Conservation (phyloP, 1,140 invertebrate genomes). For the Notospermus geniculatus region DNA sequence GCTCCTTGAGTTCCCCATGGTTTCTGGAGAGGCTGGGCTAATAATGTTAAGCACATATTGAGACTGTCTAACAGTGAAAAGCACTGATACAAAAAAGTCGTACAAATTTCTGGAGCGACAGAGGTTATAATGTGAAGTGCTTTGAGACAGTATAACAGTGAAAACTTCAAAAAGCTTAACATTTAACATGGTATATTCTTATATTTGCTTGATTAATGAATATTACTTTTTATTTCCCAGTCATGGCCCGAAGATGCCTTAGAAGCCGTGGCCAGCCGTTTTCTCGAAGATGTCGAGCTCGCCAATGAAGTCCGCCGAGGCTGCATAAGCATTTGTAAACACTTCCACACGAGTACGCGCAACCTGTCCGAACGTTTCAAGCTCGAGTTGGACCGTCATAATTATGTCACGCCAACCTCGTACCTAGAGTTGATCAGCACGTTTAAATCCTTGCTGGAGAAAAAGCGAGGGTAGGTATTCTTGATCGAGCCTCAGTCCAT, state of each 20-base stretch:
- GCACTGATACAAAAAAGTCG: no score
- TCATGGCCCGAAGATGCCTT: slow-evolving; percentile 62
- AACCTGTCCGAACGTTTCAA: slow-evolving; percentile 64
- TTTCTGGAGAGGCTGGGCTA: no score
- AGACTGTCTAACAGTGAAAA: no score
- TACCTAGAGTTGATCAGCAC: slow-evolving; percentile 57
- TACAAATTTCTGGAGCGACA: no score
- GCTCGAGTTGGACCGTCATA: slow-evolving; percentile 62
- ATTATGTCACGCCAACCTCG: slow-evolving; percentile 58
- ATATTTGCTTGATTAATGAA: neutral
- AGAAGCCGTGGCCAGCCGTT: slow-evolving; percentile 79
- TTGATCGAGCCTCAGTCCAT: neutral
- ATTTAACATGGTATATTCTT: slow-evolving; percentile 4
- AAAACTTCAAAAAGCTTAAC: no score
- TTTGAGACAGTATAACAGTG: no score
- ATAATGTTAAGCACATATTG: no score
- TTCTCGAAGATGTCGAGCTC: slow-evolving; percentile 69
- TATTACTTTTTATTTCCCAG: slow-evolving; percentile 42
- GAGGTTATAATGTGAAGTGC: no score
- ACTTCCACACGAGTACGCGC: slow-evolving; percentile 80
- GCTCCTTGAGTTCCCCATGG: no score
- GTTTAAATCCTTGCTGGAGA: slow-evolving; percentile 51
- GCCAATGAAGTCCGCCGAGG: slow-evolving; percentile 68
- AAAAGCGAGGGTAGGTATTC: slow-evolving; percentile 65
- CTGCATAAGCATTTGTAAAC: slow-evolving; percentile 69